Percentiles rank a stretch among this genome's conserved stretches.
Conservation (phyloP, 2,888 invertebrate species). For the Dysmachus trigonus region DNA sequence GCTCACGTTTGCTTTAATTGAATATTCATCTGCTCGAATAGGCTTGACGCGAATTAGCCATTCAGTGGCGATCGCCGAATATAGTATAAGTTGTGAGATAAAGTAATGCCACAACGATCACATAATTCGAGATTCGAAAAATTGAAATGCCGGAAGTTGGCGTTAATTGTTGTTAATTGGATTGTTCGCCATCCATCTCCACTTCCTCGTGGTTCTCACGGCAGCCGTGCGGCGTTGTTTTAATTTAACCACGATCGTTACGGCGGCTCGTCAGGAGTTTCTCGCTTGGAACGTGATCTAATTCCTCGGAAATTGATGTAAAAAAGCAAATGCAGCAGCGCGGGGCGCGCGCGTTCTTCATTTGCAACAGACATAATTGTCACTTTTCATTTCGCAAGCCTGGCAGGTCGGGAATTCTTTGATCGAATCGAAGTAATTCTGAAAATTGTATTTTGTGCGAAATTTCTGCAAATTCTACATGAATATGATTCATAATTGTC, state of each 20-base stretch:
- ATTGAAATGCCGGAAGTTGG: neutral
- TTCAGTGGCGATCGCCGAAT: neutral
- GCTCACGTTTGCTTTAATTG: neutral
- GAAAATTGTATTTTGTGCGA: neutral
- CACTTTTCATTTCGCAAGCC: neutral
- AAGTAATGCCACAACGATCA: neutral
- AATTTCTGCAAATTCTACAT: neutral
- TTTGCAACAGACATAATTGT: neutral
- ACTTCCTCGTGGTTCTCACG: neutral
- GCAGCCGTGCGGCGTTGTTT: too few species aligned
- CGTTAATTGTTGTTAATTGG: neutral
- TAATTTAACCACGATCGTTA: neutral
- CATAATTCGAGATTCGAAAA: neutral
- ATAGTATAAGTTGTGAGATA: neutral
- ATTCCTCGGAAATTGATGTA: neutral
- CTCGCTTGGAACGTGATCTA: neutral
- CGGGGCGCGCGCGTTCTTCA: neutral
- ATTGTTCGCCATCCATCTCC: neutral
- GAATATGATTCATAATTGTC: neutral
- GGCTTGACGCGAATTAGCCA: neutral
- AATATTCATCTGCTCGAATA: neutral
- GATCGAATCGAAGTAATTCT: neutral
- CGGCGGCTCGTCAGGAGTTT: neutral
- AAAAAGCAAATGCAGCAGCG: neutral
- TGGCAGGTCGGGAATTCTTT: neutral